Conservation (phyloP, 2,888 invertebrate genomes). For the Agrochola lota region DNA sequence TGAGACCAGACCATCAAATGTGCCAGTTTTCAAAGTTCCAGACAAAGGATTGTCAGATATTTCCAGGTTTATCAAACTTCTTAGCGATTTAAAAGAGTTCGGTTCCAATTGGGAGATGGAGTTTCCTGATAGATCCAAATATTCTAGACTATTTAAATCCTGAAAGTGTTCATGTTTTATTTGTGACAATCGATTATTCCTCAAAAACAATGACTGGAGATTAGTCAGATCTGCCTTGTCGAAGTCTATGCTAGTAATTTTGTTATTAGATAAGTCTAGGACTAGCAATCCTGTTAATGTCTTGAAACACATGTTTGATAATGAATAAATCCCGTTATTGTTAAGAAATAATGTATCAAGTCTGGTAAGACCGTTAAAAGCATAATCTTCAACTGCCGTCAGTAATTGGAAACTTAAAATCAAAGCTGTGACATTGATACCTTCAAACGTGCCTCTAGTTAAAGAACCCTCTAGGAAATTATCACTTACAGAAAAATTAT, state of each 20-base stretch:
- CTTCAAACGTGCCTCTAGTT: slow-evolving; percentile 77
- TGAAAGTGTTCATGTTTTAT: slow-evolving; percentile 73
- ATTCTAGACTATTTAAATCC: slow-evolving; percentile 70
- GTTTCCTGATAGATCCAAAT: slow-evolving; percentile 81
- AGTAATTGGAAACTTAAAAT: slow-evolving; percentile 77
- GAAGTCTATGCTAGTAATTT: slow-evolving; percentile 75
- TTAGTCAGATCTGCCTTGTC: slow-evolving; percentile 73
- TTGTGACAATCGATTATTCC: slow-evolving; percentile 74
- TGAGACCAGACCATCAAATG: slow-evolving; percentile 77
- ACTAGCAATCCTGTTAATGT: slow-evolving; percentile 67
- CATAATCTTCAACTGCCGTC: slow-evolving; percentile 75
- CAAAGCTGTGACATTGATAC: slow-evolving; percentile 71
- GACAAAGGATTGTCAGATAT: slow-evolving; percentile 78
- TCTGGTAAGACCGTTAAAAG: slow-evolving; percentile 75
- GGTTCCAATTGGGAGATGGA: slow-evolving; percentile 74
- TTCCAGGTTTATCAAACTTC: slow-evolving; percentile 74
- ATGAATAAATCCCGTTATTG: slow-evolving; percentile 73
- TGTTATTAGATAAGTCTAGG: slow-evolving; percentile 80
- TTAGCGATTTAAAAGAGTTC: slow-evolving; percentile 74
- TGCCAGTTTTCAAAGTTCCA: slow-evolving; percentile 72
- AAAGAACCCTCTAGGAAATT: slow-evolving; percentile 77
- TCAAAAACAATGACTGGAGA: slow-evolving; percentile 72
- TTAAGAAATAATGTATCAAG: slow-evolving; percentile 73
- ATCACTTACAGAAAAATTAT: slow-evolving; percentile 70
- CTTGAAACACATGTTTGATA: slow-evolving; percentile 75